Evolutionary conservation across 2,888 invertebrate genomes (phyloP), one percentile per base, ranked within the genome.

Genomic region (Drosophila setosimentum): DNA sequence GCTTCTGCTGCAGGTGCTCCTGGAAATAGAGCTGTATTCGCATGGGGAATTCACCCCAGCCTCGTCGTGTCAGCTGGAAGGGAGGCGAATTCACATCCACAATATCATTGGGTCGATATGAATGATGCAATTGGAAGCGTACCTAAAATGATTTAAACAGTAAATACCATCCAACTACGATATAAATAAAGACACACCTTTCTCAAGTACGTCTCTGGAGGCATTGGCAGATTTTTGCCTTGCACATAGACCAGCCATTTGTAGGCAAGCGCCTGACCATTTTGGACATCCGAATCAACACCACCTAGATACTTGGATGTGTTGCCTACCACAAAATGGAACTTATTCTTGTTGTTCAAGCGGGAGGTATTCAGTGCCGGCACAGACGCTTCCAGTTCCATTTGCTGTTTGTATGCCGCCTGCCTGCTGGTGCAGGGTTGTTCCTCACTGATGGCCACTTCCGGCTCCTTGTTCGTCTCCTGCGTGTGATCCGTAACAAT

Each of bases 41-140:
- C 7, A 98, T 94, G 0, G 97, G 97, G 93, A 98, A 98, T 94
- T 98, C 98, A 16, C 98, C 98, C 98, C 98, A 98, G 24, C 98
- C 98, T 68, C 97, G 95, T 42, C 97, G 94, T 0, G 96, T 95
- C 66, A 98, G 92, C 93, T 97, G 97, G 94, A 96, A 98, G 0
- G 98, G 98, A 0, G 96, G 94, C 40, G 95, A 94, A 67, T 96
- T 96, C 11, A 98, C 94, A 92, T 97, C 96, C 10, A 98, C 96
- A 30, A 96, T 94, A 92, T 98, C 97, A 92, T 97, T 96, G 4
- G 98, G 98, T 68, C 96, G 95, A 93, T 98, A 98, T 30, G 97
- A 97, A 29, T 96, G 96, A 93, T 98, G 97, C 63, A 98, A 94
- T 78, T 96, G 95, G 89, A 97, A 97, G 72, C 96, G 94, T 21